Conservation (phyloP, 2,888 invertebrate species). For the Thalpophila matura region DNA sequence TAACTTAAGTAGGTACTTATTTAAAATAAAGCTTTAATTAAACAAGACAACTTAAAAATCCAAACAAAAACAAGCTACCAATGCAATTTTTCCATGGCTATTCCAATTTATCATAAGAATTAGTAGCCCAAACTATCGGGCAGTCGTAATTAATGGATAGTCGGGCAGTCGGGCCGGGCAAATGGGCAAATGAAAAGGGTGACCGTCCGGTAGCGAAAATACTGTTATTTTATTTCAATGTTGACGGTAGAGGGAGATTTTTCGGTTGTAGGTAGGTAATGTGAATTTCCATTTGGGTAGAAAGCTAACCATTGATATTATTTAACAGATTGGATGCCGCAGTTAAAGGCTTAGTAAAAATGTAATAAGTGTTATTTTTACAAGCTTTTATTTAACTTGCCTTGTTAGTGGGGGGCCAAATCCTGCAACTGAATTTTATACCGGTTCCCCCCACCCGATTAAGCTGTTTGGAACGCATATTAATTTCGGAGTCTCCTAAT, state of each 20-base stretch:
- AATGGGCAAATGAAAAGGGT: slow-evolving; percentile 61
- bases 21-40: too few relatives aligned
- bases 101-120: slow-evolving; percentile 69
- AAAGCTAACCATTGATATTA: neutral
- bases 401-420: too few relatives aligned
- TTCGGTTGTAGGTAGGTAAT: slow-evolving; percentile 8
- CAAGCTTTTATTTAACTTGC: too few relatives aligned
- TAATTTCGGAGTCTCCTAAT: too few relatives aligned
- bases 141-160: slow-evolving; percentile 69
- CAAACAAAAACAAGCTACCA: neutral
- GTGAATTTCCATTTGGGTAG: slow-evolving; percentile 15
- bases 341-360: too few relatives aligned
- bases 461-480: too few relatives aligned
- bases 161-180: too few relatives aligned
- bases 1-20: too few relatives aligned
- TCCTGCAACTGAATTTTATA: too few relatives aligned
- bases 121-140: slow-evolving; percentile 70
- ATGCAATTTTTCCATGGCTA: slow-evolving; percentile 40
- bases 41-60: neutral
- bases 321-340: neutral
- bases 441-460: too few relatives aligned
- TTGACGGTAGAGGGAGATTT: slow-evolving; percentile 31
- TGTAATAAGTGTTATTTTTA: too few relatives aligned
- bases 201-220: slow-evolving; percentile 55
- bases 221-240: slow-evolving; percentile 58